Base-by-base conservation (phyloP, 1,140 invertebrate genomes). In the Potamilus streckersoni region DNA sequence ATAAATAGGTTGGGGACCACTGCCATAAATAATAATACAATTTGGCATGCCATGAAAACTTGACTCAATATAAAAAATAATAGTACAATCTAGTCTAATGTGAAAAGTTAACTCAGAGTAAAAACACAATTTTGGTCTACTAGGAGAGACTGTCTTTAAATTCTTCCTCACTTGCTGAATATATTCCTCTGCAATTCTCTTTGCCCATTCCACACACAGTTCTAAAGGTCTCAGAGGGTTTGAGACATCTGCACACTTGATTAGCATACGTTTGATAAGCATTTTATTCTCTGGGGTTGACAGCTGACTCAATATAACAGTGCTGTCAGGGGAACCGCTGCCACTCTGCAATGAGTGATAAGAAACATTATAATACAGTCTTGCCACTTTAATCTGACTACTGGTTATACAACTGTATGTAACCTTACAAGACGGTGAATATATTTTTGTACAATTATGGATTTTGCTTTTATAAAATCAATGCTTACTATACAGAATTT, bases 201-300 rank as follows among this genome's bases (percentile, higher is more conserved):
- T 93, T 0, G 96, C 95, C 97, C 97, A 98, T 91, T 96, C 95
- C 62, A 96, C 93, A 85, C 96, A 98, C 75, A 94, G 92, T 71
- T 93, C 92, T 69, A 96, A 90, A 1, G 96, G 95, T 80, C 97
- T 91, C 1, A 95, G 94, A 0, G 97, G 96, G 91, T 99, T 99
- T 19, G 96, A 97, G 2, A 99, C 96, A 90, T 99, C 97, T 0
- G 97, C 95, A 91, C 97, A 98, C 90, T 99, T 99, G 84, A 99
- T 98, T 91, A 98, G 93, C 95, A 98, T 98, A 76, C 97, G 92
- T 83, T 96, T 96, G 17, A 97, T 93, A 1, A 97, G 90, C 23
- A 93, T 92, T 31, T 96, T 92, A 87, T 97, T 97, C 85, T 97
- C 96, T 12, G 94, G 93, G 6, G 91, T 89, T 13, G 82, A 82